Base-by-base conservation (phyloP, 2,888 invertebrate genomes). In the Theodoxus fluviatilis region DNA sequence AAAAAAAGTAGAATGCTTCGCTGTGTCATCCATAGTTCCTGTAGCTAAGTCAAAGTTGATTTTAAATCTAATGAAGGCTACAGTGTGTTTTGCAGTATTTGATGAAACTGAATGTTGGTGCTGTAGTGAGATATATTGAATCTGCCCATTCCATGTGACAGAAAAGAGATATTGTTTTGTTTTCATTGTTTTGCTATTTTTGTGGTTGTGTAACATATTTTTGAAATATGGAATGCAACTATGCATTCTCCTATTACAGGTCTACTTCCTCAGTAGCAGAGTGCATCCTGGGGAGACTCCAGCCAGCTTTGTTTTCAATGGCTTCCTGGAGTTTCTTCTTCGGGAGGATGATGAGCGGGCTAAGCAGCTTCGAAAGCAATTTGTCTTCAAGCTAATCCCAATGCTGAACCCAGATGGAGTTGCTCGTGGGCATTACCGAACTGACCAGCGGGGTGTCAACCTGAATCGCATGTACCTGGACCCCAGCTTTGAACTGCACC, bases 221-320 rank as follows among this genome's bases (percentile, higher is more conserved):
- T 43, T 43, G 9, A 15, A 9, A 43, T 12, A 43, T 43, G 18
- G 9, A 12, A 43, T 9, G 18, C 9, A 9, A 9, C 15, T 43
- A 43, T 15, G 18, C 9, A 43, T 55, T 61, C 28, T 61, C 7
- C 35, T 33, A 9, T 15, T 73, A 9, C 74, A 95, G 91, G 91
- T 95, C 6, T 92, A 94, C 79, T 93, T 95, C 85, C 88, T 96
- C 80, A 94, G 94, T 72, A 94, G 95, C 3, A 90, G 96, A 73
- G 95, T 96, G 67, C 96, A 96, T 87, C 95, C 95, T 18, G 95
- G 95, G 1, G 96, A 96, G 88, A 95, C 95, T 0, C 95, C 95
- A 0, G 93, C 94, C 0, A 94, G 93, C 87, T 94, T 93, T 88
- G 95, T 95, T 18, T 92, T 95, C 86, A 94, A 95, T 86, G 96